Percentiles rank a stretch among this genome's conserved stretches.
These are phyloP conservation scores for Neotragus pygmaeus DNA, from an alignment of 2,113 vertebrate species.

Conservation along the genomic window DNA sequence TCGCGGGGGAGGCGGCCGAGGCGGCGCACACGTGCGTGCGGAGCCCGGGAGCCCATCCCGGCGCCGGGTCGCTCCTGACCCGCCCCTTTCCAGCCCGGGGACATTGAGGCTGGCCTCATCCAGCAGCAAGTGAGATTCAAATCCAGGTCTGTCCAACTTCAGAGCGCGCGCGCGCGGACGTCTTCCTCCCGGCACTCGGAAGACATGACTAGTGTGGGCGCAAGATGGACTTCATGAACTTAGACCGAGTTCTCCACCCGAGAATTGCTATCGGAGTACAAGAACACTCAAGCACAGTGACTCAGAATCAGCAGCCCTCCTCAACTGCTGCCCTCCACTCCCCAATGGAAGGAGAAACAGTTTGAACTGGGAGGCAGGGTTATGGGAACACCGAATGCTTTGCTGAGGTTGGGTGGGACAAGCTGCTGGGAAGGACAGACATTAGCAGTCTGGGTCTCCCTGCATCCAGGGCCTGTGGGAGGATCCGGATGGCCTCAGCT, in stretches of 20 bases:
- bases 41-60: not conserved
- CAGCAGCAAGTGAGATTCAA: not conserved
- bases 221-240: not conserved
- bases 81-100: not conserved
- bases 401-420: not conserved
- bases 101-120: not conserved
- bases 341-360: not conserved
- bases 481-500: not conserved
- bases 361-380: not conserved
- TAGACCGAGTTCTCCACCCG: not conserved
- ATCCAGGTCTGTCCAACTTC: not conserved
- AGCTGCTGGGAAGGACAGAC: not conserved
- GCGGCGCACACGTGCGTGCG: not conserved
- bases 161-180: too few relatives aligned
- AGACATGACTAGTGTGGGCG: not conserved
- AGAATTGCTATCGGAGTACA: not conserved
- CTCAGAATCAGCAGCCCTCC: not conserved
- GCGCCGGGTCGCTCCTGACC: not conserved
- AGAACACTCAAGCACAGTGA: not conserved
- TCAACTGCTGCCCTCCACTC: not conserved
- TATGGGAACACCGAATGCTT: not conserved
- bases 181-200: not conserved
- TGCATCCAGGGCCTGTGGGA: not conserved
- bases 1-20: not conserved
- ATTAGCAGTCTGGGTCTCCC: accelerated